A percentile compares a stretch with the other conserved stretches of the same genome.
Evolutionary conservation across 2,113 vertebrate species (phyloP).

Genomic region (Leptosomus discolor): DNA sequence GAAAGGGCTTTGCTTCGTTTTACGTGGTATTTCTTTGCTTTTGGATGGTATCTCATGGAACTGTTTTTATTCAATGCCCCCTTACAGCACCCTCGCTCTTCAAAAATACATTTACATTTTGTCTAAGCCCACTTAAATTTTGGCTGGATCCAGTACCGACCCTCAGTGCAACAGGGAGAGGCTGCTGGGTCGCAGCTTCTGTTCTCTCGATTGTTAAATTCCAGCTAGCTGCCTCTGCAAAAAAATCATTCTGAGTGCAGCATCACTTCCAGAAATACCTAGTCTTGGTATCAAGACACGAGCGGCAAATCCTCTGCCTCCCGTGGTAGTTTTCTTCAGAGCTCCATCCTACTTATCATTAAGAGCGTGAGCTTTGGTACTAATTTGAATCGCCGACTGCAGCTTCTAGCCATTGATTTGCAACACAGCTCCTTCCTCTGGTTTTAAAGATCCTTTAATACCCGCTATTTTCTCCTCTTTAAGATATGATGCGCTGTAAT

Average conservation of each 20-base stretch:
- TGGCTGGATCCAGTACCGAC: background rate
- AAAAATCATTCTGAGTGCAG: background rate
- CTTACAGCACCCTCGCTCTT: rapidly evolving
- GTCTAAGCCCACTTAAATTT: background rate
- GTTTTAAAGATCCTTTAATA: background rate
- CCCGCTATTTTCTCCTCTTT: background rate
- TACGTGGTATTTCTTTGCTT: background rate
- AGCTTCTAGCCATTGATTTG: background rate
- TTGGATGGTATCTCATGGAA: background rate
- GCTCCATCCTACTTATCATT: background rate
- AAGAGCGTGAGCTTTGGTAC: background rate
- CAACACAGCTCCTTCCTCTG: background rate
- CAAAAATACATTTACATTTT: background rate
- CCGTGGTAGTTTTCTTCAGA: background rate
- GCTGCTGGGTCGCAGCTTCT: background rate
- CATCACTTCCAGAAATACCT: background rate
- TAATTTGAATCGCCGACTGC: background rate
- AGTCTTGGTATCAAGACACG: background rate
- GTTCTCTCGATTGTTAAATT: background rate
- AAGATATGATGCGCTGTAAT: background rate
- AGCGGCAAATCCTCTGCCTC: background rate
- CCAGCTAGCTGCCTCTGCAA: background rate
- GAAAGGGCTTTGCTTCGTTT: background rate
- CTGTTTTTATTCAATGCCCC: background rate
- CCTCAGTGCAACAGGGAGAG: background rate